Evolutionary conservation across 2,113 vertebrate genomes (phyloP).

Genomic region (Gymnocephalus cernua): DNA sequence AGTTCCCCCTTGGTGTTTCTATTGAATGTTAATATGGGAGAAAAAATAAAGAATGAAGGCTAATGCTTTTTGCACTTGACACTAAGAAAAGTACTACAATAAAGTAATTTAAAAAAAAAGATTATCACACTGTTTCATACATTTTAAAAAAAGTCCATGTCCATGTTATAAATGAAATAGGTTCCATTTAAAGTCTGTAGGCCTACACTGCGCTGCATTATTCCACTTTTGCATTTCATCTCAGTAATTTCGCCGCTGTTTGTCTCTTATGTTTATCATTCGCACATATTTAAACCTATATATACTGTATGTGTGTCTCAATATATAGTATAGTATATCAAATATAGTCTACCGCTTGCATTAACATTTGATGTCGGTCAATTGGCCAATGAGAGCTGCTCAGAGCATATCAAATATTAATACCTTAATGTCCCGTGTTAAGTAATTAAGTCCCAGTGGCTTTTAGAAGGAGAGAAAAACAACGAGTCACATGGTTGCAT

Average conservation of each 20-base stretch:
- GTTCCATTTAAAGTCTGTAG: background rate
- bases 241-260: conserved; percentile 64
- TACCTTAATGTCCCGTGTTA: conserved; percentile 75
- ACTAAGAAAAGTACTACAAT: no score
- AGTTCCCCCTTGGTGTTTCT: no score
- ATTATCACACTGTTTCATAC: no score
- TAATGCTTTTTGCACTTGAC: no score
- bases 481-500: conserved; percentile 58
- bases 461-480: conserved; percentile 69
- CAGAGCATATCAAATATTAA: conserved; percentile 82
- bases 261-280: conserved; percentile 30
- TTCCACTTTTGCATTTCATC: background rate
- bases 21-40: no score
- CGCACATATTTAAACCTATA: conserved; percentile 27
- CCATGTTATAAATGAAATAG: no score
- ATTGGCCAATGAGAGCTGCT: conserved; percentile 71
- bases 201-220: background rate
- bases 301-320: background rate
- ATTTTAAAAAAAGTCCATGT: no score
- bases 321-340: conserved; percentile 19
- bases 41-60: no score
- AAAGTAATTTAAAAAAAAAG: no score
- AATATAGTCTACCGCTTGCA: conserved; percentile 38
- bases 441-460: conserved; percentile 81
- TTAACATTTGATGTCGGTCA: conserved; percentile 81